Evolutionary conservation across 2,888 invertebrate genomes (phyloP).

Genomic region (Orchesella flavescens): DNA sequence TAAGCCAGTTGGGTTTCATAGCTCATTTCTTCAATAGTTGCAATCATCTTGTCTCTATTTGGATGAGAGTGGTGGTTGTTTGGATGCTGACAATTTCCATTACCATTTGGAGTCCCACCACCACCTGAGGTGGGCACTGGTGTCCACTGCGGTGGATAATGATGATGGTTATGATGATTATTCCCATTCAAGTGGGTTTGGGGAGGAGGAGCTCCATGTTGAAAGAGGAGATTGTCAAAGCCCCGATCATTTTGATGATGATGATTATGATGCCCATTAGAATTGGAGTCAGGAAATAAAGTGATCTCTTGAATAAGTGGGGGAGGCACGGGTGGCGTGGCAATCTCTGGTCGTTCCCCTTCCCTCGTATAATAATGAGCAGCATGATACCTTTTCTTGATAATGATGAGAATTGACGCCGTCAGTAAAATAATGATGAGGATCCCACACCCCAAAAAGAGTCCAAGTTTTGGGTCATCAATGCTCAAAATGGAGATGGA

Average conservation of each 20-base stretch:
- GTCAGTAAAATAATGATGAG: slow-evolving; percentile 76
- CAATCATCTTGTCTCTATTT: slow-evolving; percentile 48
- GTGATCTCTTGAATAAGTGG: slow-evolving; percentile 17
- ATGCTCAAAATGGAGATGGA: slow-evolving; percentile 71
- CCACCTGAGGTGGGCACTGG: no score
- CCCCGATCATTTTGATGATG: background rate
- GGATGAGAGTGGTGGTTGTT: no score
- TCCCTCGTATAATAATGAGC: slow-evolving; percentile 87
- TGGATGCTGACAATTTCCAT: background rate
- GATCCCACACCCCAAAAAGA: slow-evolving; percentile 77
- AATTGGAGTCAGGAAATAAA: slow-evolving; percentile 15
- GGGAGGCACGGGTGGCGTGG: slow-evolving; percentile 41
- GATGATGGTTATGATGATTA: no score
- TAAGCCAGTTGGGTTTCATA: slow-evolving; percentile 48
- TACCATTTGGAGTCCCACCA: no score
- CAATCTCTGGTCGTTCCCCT: slow-evolving; percentile 77
- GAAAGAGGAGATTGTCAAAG: slow-evolving; percentile 46
- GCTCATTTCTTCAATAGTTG: slow-evolving; percentile 55
- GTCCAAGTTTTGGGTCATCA: slow-evolving; percentile 77
- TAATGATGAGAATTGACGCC: slow-evolving; percentile 76
- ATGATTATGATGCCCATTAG: slow-evolving; percentile 1
- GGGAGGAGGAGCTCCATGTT: slow-evolving; percentile 9
- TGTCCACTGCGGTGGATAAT: no score
- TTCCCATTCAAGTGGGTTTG: background rate
- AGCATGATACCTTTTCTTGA: slow-evolving; percentile 81